Percentiles rank a stretch among this genome's conserved stretches.
These are phyloP conservation scores for Clarias gariepinus DNA, from an alignment of 2,113 vertebrate genomes.

Conservation along the genomic window DNA sequence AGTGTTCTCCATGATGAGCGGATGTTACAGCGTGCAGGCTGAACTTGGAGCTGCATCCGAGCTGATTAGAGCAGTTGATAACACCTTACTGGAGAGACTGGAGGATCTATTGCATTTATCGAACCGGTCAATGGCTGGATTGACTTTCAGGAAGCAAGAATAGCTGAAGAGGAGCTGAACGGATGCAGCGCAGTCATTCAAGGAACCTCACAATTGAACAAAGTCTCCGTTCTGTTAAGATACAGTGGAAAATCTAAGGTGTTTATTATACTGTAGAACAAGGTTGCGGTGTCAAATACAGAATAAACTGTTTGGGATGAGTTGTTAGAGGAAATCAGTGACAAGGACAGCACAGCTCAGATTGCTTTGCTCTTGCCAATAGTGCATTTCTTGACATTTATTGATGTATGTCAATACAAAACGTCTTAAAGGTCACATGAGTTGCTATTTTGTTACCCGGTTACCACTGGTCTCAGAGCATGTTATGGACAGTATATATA, in stretches of 20 bases:
- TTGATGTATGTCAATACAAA: background rate
- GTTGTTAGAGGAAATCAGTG: background rate
- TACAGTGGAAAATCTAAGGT: background rate
- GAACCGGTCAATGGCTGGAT: background rate
- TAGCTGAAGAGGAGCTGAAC: background rate
- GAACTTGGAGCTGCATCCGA: background rate
- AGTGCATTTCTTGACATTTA: background rate
- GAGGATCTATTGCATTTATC: background rate
- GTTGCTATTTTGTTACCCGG: no score
- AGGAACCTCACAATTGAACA: background rate
- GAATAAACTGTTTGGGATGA: background rate
- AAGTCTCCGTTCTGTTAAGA: background rate
- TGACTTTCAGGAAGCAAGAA: background rate
- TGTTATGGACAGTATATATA: no score
- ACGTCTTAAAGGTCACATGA: no score
- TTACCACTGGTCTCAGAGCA: no score
- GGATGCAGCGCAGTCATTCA: background rate
- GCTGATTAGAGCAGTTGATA: slow-evolving; percentile 1
- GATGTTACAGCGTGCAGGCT: background rate
- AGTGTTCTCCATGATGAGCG: background rate
- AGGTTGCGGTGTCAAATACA: background rate
- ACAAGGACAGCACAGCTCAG: background rate
- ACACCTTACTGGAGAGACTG: background rate
- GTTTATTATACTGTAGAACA: background rate
- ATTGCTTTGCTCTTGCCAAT: background rate